Conservation (phyloP, 2,888 invertebrate genomes). For the Charanyca ferruginea region DNA sequence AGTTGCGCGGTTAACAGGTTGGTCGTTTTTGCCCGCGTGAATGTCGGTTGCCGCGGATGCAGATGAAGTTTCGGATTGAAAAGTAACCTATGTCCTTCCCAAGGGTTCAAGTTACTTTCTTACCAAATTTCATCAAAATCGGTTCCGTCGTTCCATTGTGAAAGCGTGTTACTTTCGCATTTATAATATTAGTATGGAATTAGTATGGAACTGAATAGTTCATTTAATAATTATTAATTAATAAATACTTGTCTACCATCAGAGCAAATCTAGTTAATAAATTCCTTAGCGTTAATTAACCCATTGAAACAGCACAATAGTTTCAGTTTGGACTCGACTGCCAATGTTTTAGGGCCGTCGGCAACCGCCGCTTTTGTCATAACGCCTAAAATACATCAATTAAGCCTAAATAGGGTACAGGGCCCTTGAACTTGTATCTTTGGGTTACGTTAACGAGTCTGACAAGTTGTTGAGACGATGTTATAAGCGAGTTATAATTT, state of each 20-base stretch:
- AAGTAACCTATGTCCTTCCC: no score
- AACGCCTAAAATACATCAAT: slow-evolving; percentile 49
- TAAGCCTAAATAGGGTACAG: slow-evolving; percentile 47
- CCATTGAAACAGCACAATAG: slow-evolving; percentile 50
- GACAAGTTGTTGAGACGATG: not conserved
- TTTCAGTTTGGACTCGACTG: slow-evolving; percentile 33
- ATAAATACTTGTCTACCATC: slow-evolving; percentile 2
- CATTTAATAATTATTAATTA: slow-evolving; percentile 5
- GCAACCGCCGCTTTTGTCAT: slow-evolving; percentile 30
- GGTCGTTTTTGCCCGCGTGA: no score
- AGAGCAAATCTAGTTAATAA: slow-evolving; percentile 6
- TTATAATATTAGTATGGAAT: no score
- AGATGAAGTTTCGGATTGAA: no score
- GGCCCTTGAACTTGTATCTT: slow-evolving; percentile 17
- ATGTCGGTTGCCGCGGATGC: no score
- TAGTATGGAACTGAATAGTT: no score
- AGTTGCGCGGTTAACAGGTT: no score
- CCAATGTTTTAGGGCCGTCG: slow-evolving; percentile 15
- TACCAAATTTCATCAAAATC: no score
- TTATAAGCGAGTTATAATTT: slow-evolving; percentile 3
- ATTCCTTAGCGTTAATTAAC: slow-evolving; percentile 49
- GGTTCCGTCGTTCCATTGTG: no score
- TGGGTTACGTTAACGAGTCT: slow-evolving; percentile 27
- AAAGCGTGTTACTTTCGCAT: no score
- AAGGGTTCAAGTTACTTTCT: no score